Evolutionary conservation across 1,140 invertebrate genomes (phyloP), one percentile per base, ranked within the genome.

Genomic region (Ectropis grisescens): DNA sequence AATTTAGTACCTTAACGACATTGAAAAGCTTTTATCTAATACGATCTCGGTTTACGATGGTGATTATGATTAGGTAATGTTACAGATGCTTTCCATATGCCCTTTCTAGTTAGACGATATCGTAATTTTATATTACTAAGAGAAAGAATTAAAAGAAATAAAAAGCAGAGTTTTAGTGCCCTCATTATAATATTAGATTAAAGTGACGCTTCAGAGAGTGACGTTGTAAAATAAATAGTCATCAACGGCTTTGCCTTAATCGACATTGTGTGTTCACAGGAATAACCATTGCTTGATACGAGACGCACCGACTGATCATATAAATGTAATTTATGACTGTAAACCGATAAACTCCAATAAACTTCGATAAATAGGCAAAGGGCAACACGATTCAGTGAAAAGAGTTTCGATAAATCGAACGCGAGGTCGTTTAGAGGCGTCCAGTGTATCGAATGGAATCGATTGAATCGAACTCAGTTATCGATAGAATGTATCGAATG

Each of bases 401-500:
- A 57, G 53, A 47, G 42, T 52, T 58, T 56, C 46, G n/a, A n/a
- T n/a, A n/a, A n/a, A n/a, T 37, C 28, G 33, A 51, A 50, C 30
- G 32, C 33, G 29, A 41, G 31, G 33, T 31, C 33, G 41, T 50
- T 56, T 45, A 31, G 40, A 46, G 51, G 52, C 54, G 47, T 48
- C 49, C 59, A 59, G n/a, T n/a, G n/a, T n/a, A 67, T 52, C 10
- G n/a, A 26, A 22, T 50, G 38, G 34, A 51, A 53, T 50, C 47
- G 57, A 57, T 57, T 52, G 47, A 44, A 45, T 39, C 47, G 39
- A 64, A 48, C 57, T 34, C 45, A 41, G 34, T 47, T 58, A 60
- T 67, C 60, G 55, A 61, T 70, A 50, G 50, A 61, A 58, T 54
- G 55, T 54, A 59, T 62, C 55, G 56, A 51, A 49, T 61, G 59